Evolutionary conservation across 2,113 vertebrate genomes (phyloP).

Genomic region (Phalacrocorax pelagicus): DNA sequence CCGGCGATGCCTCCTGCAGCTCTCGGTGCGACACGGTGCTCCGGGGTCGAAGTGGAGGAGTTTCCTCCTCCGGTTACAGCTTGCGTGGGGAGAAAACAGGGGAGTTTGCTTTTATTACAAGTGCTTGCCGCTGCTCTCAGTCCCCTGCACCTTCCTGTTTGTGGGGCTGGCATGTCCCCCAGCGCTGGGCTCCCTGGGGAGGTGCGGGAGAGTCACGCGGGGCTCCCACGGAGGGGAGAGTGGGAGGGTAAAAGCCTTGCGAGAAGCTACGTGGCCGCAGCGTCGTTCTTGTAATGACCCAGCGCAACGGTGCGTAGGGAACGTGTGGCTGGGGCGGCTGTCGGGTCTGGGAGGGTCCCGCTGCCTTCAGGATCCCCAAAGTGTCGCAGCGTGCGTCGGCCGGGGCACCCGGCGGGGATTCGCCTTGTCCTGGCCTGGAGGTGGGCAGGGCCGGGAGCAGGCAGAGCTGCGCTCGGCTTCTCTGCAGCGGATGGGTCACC

Average conservation of each 20-base stretch:
- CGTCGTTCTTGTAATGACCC: accelerated
- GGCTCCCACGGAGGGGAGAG: not conserved
- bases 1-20: not conserved
- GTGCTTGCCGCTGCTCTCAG: accelerated
- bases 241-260: not conserved
- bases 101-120: not conserved
- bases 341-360: not conserved
- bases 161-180: not conserved
- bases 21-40: not conserved
- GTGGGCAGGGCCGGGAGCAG: not conserved
- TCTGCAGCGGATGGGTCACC: not conserved
- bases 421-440: not conserved
- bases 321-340: not conserved
- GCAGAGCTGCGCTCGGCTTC: not conserved
- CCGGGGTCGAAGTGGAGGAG: not conserved
- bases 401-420: not conserved
- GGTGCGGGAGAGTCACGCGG: accelerated
- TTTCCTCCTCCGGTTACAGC: not conserved
- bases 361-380: not conserved
- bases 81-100: accelerated
- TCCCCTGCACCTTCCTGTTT: not conserved
- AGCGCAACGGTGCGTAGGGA: accelerated
- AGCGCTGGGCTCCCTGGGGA: not conserved
- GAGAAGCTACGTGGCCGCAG: accelerated
- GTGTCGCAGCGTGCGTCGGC: accelerated